Evolutionary conservation across 2,888 invertebrate genomes (phyloP), one percentile per base, ranked within the genome.

Genomic region (Drosophila basisetae): DNA sequence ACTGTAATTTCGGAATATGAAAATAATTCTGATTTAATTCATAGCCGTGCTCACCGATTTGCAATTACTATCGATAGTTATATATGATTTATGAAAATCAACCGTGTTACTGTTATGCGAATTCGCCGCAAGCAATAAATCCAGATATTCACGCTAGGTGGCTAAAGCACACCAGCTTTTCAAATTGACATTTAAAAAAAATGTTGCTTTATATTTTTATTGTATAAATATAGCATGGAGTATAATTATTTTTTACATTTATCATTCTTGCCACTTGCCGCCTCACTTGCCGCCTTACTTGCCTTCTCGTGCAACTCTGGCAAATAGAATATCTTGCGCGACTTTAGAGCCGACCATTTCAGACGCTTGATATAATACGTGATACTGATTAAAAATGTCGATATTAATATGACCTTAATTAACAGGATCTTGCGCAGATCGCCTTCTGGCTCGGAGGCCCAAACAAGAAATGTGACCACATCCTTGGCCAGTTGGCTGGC

Each of bases 401-500:
- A 95, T 76, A 98, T 95, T 80, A 96, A 95, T 47, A 96, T 47
- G 0, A 94, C 94, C 94, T 98, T 98, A 80, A 99, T 95, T 70
- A 95, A 94, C 95, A 97, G 95, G 80, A 94, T 94, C 90, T 98
- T 97, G 73, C 99, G 95, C 1, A 96, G 95, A 93, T 99, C 99
- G 69, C 96, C 95, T 92, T 99, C 98, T 0, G 98, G 98, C 93
- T 99, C 98, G 0, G 97, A 95, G 65, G 97, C 95, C 98, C 99
- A 99, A 92, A 96, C 96, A 68, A 99, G 95, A 95, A 99, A 99
- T 69, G 96, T 96, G 50, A 95, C 94, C 33, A 99, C 96, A 94
- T 99, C 99, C 94, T 99, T 99, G 67, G 99, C 98, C 91, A 99
- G 94, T 94, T 99, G 99, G 92, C 98, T 97, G 80, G 97, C 96